Evolutionary conservation across 2,888 invertebrate species (phyloP), one percentile per base, ranked within the genome.

Genomic region (Autographa gamma): DNA sequence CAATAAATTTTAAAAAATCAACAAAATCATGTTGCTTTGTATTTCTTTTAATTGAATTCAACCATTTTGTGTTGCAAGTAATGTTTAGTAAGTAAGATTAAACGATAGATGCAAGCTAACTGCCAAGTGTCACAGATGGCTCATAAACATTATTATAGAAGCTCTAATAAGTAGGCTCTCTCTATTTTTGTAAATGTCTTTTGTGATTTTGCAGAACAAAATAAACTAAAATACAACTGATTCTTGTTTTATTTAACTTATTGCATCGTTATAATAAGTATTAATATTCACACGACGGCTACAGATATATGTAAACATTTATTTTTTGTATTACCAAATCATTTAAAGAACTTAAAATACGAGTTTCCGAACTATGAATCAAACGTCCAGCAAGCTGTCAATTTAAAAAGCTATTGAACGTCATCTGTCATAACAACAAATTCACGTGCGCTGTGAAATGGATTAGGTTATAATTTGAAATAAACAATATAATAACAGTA

Each of bases 371-470:
- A 56, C 58, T n/a, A 43, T 52, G 41, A 38, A 9, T 63, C 14
- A 52, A 66, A n/a, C 60, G 56, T 81, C 80, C 34, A 31, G 63
- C 61, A 13, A 13, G n/a, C 8, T 38, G 6, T 18, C 16, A 61
- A 13, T 4, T 13, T 3, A 6, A 25, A 8, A 16, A 25, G 69
- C 61, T 69, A 0, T n/a, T 63, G 16, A 0, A 61, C n/a, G 65
- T 70, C 77, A 74, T 66, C 48, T 3, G 38, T 65, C 69, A 71
- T 61, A 66, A 78, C 77, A 88, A 89, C 86, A 91, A 79, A 70
- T 77, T 77, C 91, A 90, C 88, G 87, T 90, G 89, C 76, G 63
- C 14, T 16, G 14, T 59, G n/a, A 16, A 3, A 41, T 48, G 11
- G 32, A 38, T 64, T 11, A 61, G 9, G 19, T 31, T 54, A 11